Percentiles rank a stretch among this genome's conserved stretches.
Conservation (phyloP, 2,888 invertebrate species). For the Nasonovia ribisnigri region DNA sequence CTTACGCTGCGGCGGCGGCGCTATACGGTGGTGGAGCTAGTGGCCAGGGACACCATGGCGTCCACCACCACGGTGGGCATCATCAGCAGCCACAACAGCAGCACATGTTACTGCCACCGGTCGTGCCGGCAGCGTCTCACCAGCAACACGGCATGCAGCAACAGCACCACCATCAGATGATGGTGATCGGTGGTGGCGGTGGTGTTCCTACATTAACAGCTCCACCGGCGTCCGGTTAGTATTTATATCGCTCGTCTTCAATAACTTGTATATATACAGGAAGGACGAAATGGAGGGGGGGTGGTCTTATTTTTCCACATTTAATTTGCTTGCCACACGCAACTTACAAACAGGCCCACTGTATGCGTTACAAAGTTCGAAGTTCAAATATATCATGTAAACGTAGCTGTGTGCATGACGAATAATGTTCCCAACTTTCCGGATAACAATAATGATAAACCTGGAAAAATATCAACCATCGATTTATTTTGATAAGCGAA, state of each 20-base stretch:
- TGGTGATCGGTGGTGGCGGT: constrained; percentile 77
- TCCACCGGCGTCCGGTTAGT: constrained; percentile 68
- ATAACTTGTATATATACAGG: not conserved
- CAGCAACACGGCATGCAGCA: constrained; percentile 33
- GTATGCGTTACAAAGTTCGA: not conserved
- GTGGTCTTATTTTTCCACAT: not conserved
- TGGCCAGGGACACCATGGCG: constrained; percentile 70
- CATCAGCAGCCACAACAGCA: constrained; percentile 17
- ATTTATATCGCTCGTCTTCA: not conserved
- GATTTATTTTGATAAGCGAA: no score
- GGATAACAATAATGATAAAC: not conserved
- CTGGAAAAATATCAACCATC: no score
- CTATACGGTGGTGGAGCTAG: constrained; percentile 72
- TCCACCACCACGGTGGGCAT: constrained; percentile 18
- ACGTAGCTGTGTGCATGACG: not conserved
- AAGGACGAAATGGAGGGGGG: accelerated
- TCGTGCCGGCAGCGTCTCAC: not conserved
- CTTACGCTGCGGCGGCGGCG: constrained; percentile 69
- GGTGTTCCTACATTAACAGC: constrained; percentile 72
- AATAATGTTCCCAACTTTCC: not conserved
- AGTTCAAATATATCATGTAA: not conserved
- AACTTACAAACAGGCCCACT: not conserved
- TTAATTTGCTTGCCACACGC: not conserved
- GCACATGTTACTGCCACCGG: constrained; percentile 3
- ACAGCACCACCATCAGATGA: constrained; percentile 72